phyloP scores from a whole-genome alignment of 2,888 invertebrate genomes.

The Aethes cnicana region DNA sequence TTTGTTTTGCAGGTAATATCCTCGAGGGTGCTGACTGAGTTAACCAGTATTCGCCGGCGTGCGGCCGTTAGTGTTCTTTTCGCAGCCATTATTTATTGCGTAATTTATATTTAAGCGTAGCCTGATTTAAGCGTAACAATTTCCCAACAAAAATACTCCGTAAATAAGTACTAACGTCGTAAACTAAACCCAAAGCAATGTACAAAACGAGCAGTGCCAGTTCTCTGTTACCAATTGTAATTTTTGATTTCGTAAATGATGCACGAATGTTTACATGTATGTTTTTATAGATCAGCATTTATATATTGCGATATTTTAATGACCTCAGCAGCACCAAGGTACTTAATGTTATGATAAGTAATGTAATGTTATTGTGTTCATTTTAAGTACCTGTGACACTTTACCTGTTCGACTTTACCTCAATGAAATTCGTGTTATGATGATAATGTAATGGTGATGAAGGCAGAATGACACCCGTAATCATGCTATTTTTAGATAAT shows the following conservation, averaged over 20 bases:
- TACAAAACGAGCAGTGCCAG: constrained; percentile 55
- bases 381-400: constrained; percentile 31
- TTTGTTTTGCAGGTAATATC: constrained; percentile 48
- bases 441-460: constrained; percentile 22
- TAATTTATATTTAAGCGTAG: constrained; percentile 63
- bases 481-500: constrained; percentile 25
- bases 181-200: constrained; percentile 36
- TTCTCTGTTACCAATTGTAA: constrained; percentile 43
- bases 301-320: constrained; percentile 48
- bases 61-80: constrained; percentile 46
- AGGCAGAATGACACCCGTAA: constrained; percentile 5
- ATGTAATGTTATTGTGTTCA: constrained; percentile 37
- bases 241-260: constrained; percentile 37
- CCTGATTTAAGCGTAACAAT: constrained; percentile 53
- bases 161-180: constrained; percentile 33
- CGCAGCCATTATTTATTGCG: constrained; percentile 61
- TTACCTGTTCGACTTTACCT: constrained; percentile 22
- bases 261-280: constrained; percentile 41
- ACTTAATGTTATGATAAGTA: constrained; percentile 52
- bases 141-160: constrained; percentile 45
- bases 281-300: constrained; percentile 62
- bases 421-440: constrained; percentile 22
- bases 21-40: constrained; percentile 60
- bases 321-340: constrained; percentile 60
- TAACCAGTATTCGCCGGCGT: constrained; percentile 49